Evolutionary conservation across 2,113 vertebrate genomes (phyloP).

Genomic region (Stigmatopora argus): DNA sequence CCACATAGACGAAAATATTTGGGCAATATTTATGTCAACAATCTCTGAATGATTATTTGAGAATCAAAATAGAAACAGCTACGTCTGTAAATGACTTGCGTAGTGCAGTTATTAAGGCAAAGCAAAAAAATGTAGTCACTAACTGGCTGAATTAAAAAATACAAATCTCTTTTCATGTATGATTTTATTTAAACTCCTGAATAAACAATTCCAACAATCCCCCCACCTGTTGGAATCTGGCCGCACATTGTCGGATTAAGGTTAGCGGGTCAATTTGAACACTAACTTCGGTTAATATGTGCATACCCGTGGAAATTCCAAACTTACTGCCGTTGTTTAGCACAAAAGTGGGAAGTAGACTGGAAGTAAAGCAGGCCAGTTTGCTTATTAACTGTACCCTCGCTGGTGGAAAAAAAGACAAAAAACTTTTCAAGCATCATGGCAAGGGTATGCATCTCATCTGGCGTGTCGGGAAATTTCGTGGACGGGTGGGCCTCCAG

Average conservation of each 20-base stretch:
- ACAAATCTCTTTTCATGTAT: neutral
- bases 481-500: conserved; percentile 15
- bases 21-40: no score
- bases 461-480: conserved; percentile 34
- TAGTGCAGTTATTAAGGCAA: no score
- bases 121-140: no score
- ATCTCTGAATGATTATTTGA: no score
- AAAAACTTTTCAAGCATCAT: neutral
- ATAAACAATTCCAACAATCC: neutral
- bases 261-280: neutral
- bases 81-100: no score
- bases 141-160: no score
- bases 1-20: no score
- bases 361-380: conserved; percentile 59
- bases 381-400: conserved; percentile 58
- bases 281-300: conserved; percentile 17
- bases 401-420: neutral
- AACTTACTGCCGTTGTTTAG: conserved; percentile 37
- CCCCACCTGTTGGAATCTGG: neutral
- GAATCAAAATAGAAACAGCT: no score
- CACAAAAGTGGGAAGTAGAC: conserved; percentile 51
- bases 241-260: neutral
- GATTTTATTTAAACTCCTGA: neutral
- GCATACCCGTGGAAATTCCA: conserved; percentile 7
- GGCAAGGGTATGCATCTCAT: conserved; percentile 19